Conservation (phyloP, 1,140 invertebrate species). For the Pinna nobilis region DNA sequence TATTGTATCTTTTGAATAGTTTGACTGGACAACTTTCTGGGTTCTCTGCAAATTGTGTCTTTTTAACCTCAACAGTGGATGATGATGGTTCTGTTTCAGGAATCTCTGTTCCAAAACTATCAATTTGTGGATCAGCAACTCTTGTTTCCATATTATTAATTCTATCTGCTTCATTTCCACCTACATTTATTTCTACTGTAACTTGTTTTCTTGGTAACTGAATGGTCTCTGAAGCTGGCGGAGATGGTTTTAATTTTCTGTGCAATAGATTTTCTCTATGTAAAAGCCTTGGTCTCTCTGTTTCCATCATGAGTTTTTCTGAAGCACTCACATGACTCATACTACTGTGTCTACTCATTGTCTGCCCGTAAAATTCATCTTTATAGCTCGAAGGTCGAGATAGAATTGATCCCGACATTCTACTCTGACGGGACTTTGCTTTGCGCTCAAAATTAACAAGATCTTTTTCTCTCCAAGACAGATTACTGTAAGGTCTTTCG, state of each 20-base stretch:
- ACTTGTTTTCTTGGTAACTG: constrained; percentile 15
- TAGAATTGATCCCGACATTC: constrained; percentile 28
- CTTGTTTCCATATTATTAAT: constrained; percentile 4
- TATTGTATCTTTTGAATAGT: constrained; percentile 51
- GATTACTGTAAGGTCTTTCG: constrained; percentile 55
- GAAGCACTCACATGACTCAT: constrained; percentile 40
- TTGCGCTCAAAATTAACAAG: constrained; percentile 45
- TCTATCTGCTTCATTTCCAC: constrained; percentile 17
- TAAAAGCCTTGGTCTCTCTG: constrained; percentile 36
- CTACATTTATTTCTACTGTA: constrained; percentile 25
- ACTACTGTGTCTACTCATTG: constrained; percentile 27
- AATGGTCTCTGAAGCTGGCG: constrained; percentile 2
- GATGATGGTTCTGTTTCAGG: constrained; percentile 28
- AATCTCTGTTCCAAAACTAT: constrained; percentile 49
- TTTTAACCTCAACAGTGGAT: constrained; percentile 6
- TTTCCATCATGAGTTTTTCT: constrained; percentile 41
- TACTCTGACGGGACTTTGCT: constrained; percentile 38
- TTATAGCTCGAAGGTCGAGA: constrained; percentile 36
- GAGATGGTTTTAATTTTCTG: constrained; percentile 14
- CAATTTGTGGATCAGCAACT: constrained; percentile 31
- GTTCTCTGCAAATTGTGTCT: constrained; percentile 17
- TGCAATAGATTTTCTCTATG: constrained; percentile 27
- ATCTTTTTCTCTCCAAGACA: constrained; percentile 60
- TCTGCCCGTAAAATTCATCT: neutral
- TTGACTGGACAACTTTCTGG: constrained; percentile 40